Conservation (phyloP, 1,140 invertebrate genomes). For the Branchinecta lindahli region DNA sequence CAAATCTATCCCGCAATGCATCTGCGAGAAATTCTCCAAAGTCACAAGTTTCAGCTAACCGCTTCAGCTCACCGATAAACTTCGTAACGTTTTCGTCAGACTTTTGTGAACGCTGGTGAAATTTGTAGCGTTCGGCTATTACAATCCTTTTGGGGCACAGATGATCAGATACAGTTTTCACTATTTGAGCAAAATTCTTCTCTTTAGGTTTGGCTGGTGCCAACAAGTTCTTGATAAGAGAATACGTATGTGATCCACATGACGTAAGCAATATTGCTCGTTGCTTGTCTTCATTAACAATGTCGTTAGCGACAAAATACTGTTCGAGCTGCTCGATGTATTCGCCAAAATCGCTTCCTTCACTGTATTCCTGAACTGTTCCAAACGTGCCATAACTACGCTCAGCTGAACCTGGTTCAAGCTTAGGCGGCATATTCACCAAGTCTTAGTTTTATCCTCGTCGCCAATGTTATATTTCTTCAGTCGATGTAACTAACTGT, state of each 20-base stretch:
- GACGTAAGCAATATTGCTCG: background rate
- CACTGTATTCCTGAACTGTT: background rate
- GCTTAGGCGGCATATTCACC: too few relatives aligned
- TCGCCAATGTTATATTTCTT: too few relatives aligned
- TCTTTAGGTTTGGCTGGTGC: slow-evolving; percentile 11
- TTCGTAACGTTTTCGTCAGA: slow-evolving; percentile 13
- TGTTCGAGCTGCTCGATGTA: background rate
- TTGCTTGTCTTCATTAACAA: background rate
- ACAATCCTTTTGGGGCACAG: slow-evolving; percentile 15
- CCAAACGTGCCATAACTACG: background rate
- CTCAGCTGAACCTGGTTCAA: too few relatives aligned
- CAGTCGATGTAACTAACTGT: too few relatives aligned
- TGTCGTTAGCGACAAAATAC: background rate
- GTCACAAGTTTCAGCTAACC: slow-evolving; percentile 16
- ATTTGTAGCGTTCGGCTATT: slow-evolving; percentile 17
- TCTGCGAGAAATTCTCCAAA: slow-evolving; percentile 14
- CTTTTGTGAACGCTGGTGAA: slow-evolving; percentile 13
- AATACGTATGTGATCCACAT: background rate
- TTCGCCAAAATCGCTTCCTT: background rate
- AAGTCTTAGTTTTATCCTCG: too few relatives aligned
- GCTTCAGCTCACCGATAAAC: slow-evolving; percentile 10
- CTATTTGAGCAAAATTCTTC: slow-evolving; percentile 16
- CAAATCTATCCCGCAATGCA: slow-evolving; percentile 18
- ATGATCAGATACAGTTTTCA: slow-evolving; percentile 1
- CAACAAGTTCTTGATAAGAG: slow-evolving; percentile 12